phyloP scores from a whole-genome alignment of 1,140 invertebrate genomes.

The Cotesia vestalis region DNA sequence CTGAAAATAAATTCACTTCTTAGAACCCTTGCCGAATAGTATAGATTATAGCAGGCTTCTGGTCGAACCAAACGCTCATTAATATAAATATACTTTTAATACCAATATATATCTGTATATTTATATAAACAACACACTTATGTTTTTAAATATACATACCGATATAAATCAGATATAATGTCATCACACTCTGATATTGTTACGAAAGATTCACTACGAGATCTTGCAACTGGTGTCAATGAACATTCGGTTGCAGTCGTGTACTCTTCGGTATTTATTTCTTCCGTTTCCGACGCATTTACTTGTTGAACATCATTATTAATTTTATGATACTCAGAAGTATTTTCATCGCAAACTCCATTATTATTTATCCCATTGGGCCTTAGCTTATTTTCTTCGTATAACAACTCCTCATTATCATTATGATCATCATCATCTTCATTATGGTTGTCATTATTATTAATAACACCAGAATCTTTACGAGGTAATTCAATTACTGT shows the following conservation, averaged over 20 bases:
- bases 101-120: not conserved
- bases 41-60: not conserved
- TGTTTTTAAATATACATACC: constrained; percentile 15
- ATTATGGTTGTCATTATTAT: not conserved
- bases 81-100: constrained; percentile 6
- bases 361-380: too few relatives aligned
- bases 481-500: not conserved
- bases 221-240: constrained; percentile 68
- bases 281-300: constrained; percentile 59
- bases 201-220: constrained; percentile 73
- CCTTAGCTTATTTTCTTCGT: too few relatives aligned
- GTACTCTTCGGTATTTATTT: constrained; percentile 72
- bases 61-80: constrained; percentile 1
- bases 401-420: too few relatives aligned
- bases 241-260: constrained; percentile 76
- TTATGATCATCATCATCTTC: not conserved
- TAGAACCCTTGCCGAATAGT: constrained; percentile 23
- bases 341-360: not conserved
- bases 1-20: constrained; percentile 35
- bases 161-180: constrained; percentile 32
- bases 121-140: not conserved
- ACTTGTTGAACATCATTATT: constrained; percentile 43
- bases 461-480: too few relatives aligned
- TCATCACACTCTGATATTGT: constrained; percentile 73
- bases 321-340: constrained; percentile 24